Base-by-base conservation (phyloP, 2,888 invertebrate genomes). In the Maniola hyperantus region DNA sequence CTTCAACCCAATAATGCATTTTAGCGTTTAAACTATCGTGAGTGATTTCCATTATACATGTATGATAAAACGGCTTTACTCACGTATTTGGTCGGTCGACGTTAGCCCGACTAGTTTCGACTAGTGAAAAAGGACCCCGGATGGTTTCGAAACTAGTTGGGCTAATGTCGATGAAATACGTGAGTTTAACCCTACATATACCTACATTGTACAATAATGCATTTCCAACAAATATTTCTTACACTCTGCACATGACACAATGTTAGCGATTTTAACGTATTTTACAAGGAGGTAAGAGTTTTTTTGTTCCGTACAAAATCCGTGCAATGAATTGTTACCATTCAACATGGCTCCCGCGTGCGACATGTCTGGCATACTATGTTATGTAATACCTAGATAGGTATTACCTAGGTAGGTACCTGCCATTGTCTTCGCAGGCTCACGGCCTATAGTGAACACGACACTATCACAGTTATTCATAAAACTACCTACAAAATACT, bases 271-370 rank as follows among this genome's bases (percentile, higher is more conserved):
- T 20, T 58, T 26, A n/a, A 53, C n/a, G 13, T 33, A 51, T 6
- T n/a, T 26, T 26, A 13, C 13, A 11, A 5, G 7, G 7, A 10
- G 33, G 46, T 61, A 10, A 46, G 46, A 46, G 59, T 33, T 61
- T 48, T 61, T 51, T 39, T 57, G 39, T 42, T 18, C 0, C 36
- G 20, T 20, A 50, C 61, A 36, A 51, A 57, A 39, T 61, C 39
- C 61, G 61, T 61, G 61, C 61, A 50, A 8, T 50, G 61, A 50
- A 61, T 51, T 48, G 36, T 59, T 59, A 59, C 59, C 15, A 50
- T 61, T 61, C 60, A 36, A 34, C 46, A 33, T 33, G 11, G 1
- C 44, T 11, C 34, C 34, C 33, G 34, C 59, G 33, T 20, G 61
- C 50, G 50, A 36, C 50, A 48, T 18, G 60, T 18, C 48, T 36